These are phyloP conservation scores for Physeter macrocephalus DNA, from an alignment of 2,113 vertebrate genomes.

Conservation along the genomic window DNA sequence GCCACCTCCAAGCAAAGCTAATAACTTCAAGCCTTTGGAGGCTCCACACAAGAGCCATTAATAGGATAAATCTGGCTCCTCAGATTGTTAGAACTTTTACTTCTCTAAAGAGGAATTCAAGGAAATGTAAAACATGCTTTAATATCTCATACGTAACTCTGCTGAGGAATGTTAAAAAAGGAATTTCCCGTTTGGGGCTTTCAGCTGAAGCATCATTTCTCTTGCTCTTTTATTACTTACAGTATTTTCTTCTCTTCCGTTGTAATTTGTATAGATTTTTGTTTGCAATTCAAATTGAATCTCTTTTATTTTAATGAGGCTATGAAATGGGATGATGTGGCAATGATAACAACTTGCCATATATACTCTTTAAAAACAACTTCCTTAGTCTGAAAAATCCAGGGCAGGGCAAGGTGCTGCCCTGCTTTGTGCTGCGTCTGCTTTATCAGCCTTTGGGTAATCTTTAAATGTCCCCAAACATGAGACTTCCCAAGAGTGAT, in stretches of 20 bases:
- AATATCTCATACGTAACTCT: background rate
- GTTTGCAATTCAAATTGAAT: conserved; percentile 29
- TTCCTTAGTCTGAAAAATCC: background rate
- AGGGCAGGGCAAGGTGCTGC: background rate
- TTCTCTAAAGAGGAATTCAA: conserved; percentile 48
- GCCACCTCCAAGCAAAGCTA: background rate
- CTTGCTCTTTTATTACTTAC: background rate
- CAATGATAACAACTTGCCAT: background rate
- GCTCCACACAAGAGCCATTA: background rate
- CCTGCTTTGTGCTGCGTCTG: background rate
- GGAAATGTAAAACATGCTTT: conserved; percentile 39
- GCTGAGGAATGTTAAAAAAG: conserved; percentile 20
- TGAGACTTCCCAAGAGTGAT: background rate
- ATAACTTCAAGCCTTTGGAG: background rate
- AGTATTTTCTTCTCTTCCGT: conserved; percentile 20
- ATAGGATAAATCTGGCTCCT: background rate
- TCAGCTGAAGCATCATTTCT: background rate
- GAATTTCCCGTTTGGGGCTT: background rate
- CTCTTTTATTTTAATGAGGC: conserved; percentile 17
- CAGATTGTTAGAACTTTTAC: background rate
- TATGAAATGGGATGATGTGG: background rate
- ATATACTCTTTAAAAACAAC: background rate
- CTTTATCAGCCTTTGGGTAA: background rate
- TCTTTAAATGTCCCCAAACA: conserved; percentile 34
- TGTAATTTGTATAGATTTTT: conserved; percentile 30